Conservation (phyloP, 2,888 invertebrate genomes). For the Octonoba sinensis region DNA sequence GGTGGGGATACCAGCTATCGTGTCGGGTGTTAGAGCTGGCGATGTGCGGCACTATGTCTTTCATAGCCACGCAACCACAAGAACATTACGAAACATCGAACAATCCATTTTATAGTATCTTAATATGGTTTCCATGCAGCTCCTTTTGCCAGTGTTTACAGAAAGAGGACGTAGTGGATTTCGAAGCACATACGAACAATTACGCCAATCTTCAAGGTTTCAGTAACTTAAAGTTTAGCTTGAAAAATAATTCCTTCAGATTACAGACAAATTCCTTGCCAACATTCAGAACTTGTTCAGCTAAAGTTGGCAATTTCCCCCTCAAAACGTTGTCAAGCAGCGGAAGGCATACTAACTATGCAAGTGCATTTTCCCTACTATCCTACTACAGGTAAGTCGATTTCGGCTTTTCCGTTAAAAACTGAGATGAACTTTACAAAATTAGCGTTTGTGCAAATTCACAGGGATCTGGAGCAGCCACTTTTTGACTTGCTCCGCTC, state of each 20-base stretch:
- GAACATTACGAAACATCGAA: slow-evolving; percentile 67
- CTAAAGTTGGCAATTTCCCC: slow-evolving; percentile 43
- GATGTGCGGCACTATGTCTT: slow-evolving; percentile 85
- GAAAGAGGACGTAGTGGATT: slow-evolving; percentile 52
- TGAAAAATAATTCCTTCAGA: slow-evolving; percentile 23
- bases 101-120: slow-evolving; percentile 32
- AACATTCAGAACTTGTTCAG: slow-evolving; percentile 45
- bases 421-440: no score
- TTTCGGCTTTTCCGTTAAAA: no score
- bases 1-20: slow-evolving; percentile 92
- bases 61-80: slow-evolving; percentile 82
- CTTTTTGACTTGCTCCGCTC: no score
- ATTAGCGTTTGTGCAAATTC: no score
- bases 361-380: slow-evolving; percentile 57
- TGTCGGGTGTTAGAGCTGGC: slow-evolving; percentile 87
- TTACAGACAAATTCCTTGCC: slow-evolving; percentile 61
- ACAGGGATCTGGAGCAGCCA: no score
- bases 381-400: slow-evolving; percentile 55
- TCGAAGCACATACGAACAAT: slow-evolving; percentile 60
- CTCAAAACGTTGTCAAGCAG: slow-evolving; percentile 42
- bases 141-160: slow-evolving; percentile 46
- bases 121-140: slow-evolving; percentile 60
- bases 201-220: slow-evolving; percentile 62
- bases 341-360: slow-evolving; percentile 51
- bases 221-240: slow-evolving; percentile 35